Evolutionary conservation across 2,113 vertebrate genomes (phyloP), one percentile per base, ranked within the genome.

Genomic region (Corydoras sp.): DNA sequence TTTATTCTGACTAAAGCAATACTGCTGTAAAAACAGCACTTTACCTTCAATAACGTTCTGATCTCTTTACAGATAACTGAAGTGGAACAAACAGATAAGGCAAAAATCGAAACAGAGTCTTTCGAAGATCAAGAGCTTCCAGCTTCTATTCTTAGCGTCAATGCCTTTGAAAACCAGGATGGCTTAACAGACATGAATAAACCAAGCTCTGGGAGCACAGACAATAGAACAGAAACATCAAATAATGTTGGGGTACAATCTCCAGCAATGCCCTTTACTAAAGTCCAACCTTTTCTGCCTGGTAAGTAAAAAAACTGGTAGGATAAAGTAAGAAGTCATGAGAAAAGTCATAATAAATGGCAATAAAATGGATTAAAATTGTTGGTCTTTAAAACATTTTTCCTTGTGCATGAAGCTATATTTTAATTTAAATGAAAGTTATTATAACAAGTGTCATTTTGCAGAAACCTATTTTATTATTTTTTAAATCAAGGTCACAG

Each of bases 121-220:
- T 79, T 89, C 66, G 87, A 84, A 0, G 86, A 91, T 29, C 86
- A 89, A 4, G 89, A 89, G 56, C 84, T 89, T 58, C 83, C 86
- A 7, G 32, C 54, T 0, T 83, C 68, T 64, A 85, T 81, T 0
- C 18, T 84, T 3, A 88, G 83, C 0, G 72, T 83, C 60, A 81
- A 66, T 24, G 84, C 76, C 74, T 76, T 79, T 13, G 58, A 49
- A 29, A 29, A 35, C 56, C 76, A 65, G 50, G 29, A 72, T 2
- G 49, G 64, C 4, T 43, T 70, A 12, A 76, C 77, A 60, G 59
- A 72, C 51, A 12, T 69, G 3, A 55, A 24, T 49, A 77, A 79
- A 67, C 68, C 76, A 1, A 30, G 32, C 35, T 64, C 15, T 69
- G 64, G 68, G 30, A 58, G 2, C 15, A 32, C 56, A 50, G 73